Evolutionary conservation across 2,797 vertebrate genomes (phyloP).

Genomic region (Lithobates pipiens): DNA sequence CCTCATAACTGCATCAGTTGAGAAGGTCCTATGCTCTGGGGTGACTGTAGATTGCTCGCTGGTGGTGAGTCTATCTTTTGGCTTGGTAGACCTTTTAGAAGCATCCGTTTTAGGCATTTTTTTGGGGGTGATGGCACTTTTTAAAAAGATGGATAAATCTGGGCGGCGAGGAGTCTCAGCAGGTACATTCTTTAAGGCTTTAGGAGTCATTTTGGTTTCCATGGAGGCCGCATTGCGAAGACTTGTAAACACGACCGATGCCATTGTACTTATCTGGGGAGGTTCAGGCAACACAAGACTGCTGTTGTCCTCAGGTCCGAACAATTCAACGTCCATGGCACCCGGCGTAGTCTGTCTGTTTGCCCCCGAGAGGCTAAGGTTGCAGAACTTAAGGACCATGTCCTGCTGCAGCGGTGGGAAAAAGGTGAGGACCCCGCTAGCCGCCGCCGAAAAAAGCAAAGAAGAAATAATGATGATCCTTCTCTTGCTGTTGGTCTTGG

Average conservation of each 20-base stretch:
- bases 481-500: conserved; percentile 77
- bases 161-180: background rate
- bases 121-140: background rate
- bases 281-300: conserved; percentile 4
- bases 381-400: conserved; percentile 66
- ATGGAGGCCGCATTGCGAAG: background rate
- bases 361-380: conserved; percentile 60
- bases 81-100: background rate
- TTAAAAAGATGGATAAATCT: background rate
- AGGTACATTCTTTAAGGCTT: background rate
- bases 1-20: background rate
- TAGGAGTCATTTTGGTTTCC: background rate
- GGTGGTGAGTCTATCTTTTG: background rate
- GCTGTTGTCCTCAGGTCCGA: background rate
- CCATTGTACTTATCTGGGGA: background rate
- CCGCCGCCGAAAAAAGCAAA: conserved; percentile 76
- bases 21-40: background rate
- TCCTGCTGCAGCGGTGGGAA: conserved; percentile 68
- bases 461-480: conserved; percentile 75
- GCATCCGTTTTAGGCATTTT: background rate
- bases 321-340: conserved; percentile 24
- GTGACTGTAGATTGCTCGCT: background rate
- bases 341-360: background rate
- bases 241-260: background rate
- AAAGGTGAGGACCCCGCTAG: conserved; percentile 77